These are phyloP conservation scores for Cephus spinipes DNA, from an alignment of 2,888 invertebrate genomes.

Conservation along the genomic window DNA sequence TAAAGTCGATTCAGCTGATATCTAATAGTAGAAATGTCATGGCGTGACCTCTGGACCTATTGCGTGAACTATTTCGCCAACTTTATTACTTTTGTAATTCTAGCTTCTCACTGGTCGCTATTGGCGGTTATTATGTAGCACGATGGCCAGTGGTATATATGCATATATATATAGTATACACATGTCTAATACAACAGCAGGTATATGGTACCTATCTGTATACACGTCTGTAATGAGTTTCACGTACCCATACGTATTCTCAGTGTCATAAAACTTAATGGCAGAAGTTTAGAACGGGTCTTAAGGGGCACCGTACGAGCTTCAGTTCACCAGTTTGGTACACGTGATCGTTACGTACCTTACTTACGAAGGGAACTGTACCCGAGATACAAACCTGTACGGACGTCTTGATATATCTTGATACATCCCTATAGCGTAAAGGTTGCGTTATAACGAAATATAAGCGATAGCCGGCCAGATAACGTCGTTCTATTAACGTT, in stretches of 20 bases:
- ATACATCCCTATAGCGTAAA: not conserved
- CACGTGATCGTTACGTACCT: not conserved
- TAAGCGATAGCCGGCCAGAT: not conserved
- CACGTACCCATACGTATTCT: not conserved
- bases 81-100: not conserved
- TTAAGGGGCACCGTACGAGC: not conserved
- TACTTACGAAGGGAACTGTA: not conserved
- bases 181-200: not conserved
- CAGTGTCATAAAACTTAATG: conserved; percentile 4
- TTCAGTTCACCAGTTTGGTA: not conserved
- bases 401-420: not conserved
- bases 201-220: not conserved
- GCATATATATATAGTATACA: not conserved
- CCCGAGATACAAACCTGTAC: not conserved
- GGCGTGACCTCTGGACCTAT: not conserved
- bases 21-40: not conserved
- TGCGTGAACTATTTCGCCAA: not conserved
- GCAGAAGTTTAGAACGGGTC: conserved; percentile 10
- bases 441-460: not conserved
- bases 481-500: conserved; percentile 3
- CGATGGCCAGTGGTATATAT: not conserved
- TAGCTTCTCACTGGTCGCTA: not conserved
- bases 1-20: not conserved
- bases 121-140: not conserved
- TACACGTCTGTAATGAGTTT: not conserved